Evolutionary conservation across 2,888 invertebrate genomes (phyloP).

Genomic region (Trypoxylon attenuatum): DNA sequence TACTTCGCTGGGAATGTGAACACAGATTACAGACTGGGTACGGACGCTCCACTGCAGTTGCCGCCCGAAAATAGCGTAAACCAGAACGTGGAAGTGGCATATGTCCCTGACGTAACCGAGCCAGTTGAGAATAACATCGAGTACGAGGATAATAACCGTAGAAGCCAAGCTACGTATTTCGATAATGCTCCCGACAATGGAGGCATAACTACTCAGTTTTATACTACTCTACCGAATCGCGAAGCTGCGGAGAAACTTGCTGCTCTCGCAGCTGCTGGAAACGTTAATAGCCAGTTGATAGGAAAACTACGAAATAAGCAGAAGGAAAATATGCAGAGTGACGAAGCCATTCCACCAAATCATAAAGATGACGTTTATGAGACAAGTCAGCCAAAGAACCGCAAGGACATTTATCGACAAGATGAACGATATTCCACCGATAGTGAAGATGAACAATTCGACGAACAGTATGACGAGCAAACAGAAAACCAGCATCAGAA

Average conservation of each 20-base stretch:
- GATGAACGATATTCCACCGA: constrained; percentile 10
- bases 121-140: constrained; percentile 67
- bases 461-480: constrained; percentile 55
- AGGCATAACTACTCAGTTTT: constrained; percentile 69
- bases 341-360: constrained; percentile 60
- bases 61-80: constrained; percentile 31
- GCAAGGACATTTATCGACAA: constrained; percentile 62
- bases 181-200: constrained; percentile 75
- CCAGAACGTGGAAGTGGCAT: constrained; percentile 40
- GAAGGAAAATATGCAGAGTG: constrained; percentile 51
- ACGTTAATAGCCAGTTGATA: constrained; percentile 73
- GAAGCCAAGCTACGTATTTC: constrained; percentile 73
- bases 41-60: constrained; percentile 43
- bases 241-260: constrained; percentile 80
- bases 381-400: constrained; percentile 52
- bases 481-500: constrained; percentile 21
- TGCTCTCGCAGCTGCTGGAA: constrained; percentile 78
- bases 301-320: constrained; percentile 60
- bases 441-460: constrained; percentile 62
- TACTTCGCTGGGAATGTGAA: constrained; percentile 64
- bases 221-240: constrained; percentile 79
- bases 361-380: constrained; percentile 63
- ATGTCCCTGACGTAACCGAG: constrained; percentile 46
- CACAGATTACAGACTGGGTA: constrained; percentile 65
- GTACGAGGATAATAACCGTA: constrained; percentile 56